phyloP scores from a whole-genome alignment of 2,797 vertebrate genomes.

The Percopsis omiscomaycus region DNA sequence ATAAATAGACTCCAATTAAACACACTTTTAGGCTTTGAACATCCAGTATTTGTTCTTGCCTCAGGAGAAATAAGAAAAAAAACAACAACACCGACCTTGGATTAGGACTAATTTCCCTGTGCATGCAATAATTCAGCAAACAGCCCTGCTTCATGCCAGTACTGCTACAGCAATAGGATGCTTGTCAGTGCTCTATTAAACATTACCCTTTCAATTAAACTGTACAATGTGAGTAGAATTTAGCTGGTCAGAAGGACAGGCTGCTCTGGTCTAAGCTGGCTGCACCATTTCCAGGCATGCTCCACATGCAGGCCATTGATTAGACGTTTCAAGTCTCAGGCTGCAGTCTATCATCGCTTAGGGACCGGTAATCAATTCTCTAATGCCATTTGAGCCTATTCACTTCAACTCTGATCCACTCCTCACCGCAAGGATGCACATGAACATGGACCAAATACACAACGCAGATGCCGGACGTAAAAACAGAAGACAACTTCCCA shows the following conservation, averaged over 20 bases:
- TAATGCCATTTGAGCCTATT: slow-evolving; percentile 76
- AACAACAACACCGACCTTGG: slow-evolving; percentile 27
- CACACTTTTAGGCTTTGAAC: slow-evolving; percentile 8
- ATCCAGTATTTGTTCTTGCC: slow-evolving; percentile 23
- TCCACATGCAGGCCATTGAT: slow-evolving; percentile 68
- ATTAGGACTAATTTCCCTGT: slow-evolving; percentile 12
- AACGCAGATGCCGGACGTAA: slow-evolving; percentile 64
- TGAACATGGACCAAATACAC: slow-evolving; percentile 31
- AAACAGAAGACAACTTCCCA: slow-evolving; percentile 53
- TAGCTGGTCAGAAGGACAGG: slow-evolving; percentile 48
- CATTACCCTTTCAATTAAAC: slow-evolving; percentile 38
- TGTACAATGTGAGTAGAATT: slow-evolving; percentile 46
- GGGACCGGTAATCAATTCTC: slow-evolving; percentile 81
- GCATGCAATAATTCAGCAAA: slow-evolving; percentile 26
- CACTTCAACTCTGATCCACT: slow-evolving; percentile 60
- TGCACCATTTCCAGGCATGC: slow-evolving; percentile 68
- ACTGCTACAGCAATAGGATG: slow-evolving; percentile 41
- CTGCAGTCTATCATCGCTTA: slow-evolving; percentile 73
- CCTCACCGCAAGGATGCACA: slow-evolving; percentile 20
- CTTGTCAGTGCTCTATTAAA: slow-evolving; percentile 51
- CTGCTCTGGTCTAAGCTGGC: slow-evolving; percentile 53
- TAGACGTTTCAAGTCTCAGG: slow-evolving; percentile 62
- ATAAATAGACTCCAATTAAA: neutral
- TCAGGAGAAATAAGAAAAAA: slow-evolving; percentile 1
- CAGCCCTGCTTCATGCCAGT: slow-evolving; percentile 42